Conservation (phyloP, 2,113 vertebrate species). For the Rallus limicola region DNA sequence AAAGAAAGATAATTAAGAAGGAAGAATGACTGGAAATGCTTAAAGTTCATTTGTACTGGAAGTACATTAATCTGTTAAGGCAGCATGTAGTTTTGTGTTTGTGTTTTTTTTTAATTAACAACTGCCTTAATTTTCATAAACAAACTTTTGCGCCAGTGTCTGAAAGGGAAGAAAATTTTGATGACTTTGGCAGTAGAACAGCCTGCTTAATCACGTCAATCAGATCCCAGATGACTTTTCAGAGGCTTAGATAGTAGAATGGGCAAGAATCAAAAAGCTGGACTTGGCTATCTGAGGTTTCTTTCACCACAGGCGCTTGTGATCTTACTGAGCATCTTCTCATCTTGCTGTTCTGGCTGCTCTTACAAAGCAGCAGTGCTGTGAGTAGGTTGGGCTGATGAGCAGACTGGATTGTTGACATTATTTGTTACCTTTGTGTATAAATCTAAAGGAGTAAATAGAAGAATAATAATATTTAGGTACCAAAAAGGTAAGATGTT, state of each 20-base stretch:
- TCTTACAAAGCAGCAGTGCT: background rate
- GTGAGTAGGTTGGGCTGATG: background rate
- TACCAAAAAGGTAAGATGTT: background rate
- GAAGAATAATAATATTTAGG: background rate
- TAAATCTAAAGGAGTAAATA: background rate
- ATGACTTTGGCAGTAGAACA: background rate
- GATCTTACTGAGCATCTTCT: background rate
- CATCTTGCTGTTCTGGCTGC: background rate
- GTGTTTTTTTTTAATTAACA: background rate
- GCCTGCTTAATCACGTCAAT: accelerated
- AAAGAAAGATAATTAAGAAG: background rate
- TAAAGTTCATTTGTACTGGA: background rate
- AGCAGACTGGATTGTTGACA: background rate
- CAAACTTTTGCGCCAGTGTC: background rate
- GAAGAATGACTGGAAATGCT: background rate
- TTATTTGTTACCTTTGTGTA: background rate
- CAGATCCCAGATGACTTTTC: background rate
- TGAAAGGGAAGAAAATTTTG: background rate
- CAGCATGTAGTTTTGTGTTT: background rate
- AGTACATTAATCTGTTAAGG: background rate
- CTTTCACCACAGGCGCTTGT: background rate
- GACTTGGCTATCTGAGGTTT: background rate
- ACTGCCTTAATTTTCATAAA: background rate
- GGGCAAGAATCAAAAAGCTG: background rate
- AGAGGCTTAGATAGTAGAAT: background rate